Conservation (phyloP, 2,797 vertebrate genomes). For the Pristis pectinata region DNA sequence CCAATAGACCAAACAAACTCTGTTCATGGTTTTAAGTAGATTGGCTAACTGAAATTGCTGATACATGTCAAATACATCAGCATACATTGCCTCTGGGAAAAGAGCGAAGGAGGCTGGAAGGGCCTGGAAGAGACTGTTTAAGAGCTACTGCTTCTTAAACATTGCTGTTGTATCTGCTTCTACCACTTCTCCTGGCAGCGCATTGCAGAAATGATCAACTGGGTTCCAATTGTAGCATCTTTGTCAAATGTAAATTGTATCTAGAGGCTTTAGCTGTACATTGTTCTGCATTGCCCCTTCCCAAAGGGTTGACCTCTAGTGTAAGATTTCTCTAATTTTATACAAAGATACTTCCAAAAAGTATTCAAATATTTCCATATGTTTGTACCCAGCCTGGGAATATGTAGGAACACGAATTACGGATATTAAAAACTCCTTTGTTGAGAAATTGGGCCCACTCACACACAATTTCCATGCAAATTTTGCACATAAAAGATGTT, state of each 20-base stretch:
- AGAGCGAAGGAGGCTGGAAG: not conserved
- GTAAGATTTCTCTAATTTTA: not conserved
- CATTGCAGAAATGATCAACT: not conserved
- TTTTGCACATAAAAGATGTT: too few species aligned
- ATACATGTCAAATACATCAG: not conserved
- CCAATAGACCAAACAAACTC: not conserved
- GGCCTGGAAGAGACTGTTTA: too few species aligned
- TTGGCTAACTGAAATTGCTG: not conserved
- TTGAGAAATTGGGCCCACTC: too few species aligned
- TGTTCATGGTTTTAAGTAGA: too few species aligned
- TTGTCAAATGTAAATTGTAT: not conserved
- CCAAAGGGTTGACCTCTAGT: not conserved
- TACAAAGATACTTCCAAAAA: not conserved
- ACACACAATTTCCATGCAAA: too few species aligned
- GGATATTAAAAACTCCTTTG: too few species aligned
- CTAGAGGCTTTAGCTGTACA: not conserved
- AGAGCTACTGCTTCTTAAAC: too few species aligned
- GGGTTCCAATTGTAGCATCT: not conserved
- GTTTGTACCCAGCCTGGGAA: not conserved
- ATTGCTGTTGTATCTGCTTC: too few species aligned
- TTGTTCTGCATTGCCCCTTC: not conserved
- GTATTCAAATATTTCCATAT: not conserved
- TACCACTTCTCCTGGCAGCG: too few species aligned
- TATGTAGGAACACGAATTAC: not conserved
- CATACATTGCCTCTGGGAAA: not conserved